Conservation (phyloP, 2,888 invertebrate species). For the Hirtodrosophila trivittata region DNA sequence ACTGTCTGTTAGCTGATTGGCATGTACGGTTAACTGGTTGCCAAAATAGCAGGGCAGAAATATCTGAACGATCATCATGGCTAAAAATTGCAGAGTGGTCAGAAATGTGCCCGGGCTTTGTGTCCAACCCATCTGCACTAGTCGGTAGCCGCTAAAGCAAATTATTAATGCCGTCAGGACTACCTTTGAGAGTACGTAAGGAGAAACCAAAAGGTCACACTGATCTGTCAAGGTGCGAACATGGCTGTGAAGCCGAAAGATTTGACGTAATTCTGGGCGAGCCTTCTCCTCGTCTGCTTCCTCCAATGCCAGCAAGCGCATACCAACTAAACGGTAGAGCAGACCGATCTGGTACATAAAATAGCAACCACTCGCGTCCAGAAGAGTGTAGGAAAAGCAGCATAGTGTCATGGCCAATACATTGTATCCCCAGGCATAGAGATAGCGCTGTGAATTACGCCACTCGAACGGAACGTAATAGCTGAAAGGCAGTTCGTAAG, state of each 20-base stretch:
- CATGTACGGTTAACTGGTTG: slow-evolving; percentile 73
- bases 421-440: slow-evolving; percentile 71
- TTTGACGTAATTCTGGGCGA: slow-evolving; percentile 26
- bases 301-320: slow-evolving; percentile 58
- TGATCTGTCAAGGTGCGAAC: slow-evolving; percentile 34
- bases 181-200: slow-evolving; percentile 71
- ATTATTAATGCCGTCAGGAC: slow-evolving; percentile 75
- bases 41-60: slow-evolving; percentile 80
- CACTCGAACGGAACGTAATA: slow-evolving; percentile 80
- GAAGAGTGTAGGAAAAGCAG: slow-evolving; percentile 57
- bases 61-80: slow-evolving; percentile 76
- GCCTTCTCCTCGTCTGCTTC: slow-evolving; percentile 29
- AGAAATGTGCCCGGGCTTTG: slow-evolving; percentile 54
- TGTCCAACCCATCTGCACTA: slow-evolving; percentile 59
- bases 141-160: slow-evolving; percentile 75
- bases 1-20: slow-evolving; percentile 58
- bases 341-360: slow-evolving; percentile 72
- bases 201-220: slow-evolving; percentile 64
- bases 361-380: slow-evolving; percentile 76
- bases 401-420: slow-evolving; percentile 60
- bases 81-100: slow-evolving; percentile 60
- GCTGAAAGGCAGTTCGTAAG: slow-evolving; percentile 68
- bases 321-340: slow-evolving; percentile 65
- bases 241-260: slow-evolving; percentile 45
- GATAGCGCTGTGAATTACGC: slow-evolving; percentile 47